Base-by-base conservation (phyloP, 2,797 vertebrate genomes). In the Pelodytes ibericus region DNA sequence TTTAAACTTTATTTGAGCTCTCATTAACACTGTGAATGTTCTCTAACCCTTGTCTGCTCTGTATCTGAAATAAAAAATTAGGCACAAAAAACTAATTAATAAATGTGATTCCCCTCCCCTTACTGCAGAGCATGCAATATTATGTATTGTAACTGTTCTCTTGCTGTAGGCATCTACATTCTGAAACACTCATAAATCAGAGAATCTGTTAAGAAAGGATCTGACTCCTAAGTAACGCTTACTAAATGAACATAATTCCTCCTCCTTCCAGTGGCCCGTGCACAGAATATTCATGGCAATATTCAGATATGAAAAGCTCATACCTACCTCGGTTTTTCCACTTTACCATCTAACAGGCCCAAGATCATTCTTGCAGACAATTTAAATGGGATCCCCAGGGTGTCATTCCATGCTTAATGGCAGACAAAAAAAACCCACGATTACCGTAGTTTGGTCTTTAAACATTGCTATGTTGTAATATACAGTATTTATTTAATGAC, bases 331-430 rank as follows among this genome's bases (percentile, higher is more conserved):
- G 39, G 26, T 41, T 77, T 49, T 24, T 74, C 4, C 26, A 24
- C 39, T 68, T 61, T 33, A 53, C 60, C 25, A 26, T 60, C 41
- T 75, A 63, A 77, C 61, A 71, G 51, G 57, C 62, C 61, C 36
- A 71, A 33, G 60, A 65, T 71, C 44, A 18, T 51, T 71, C 51
- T 65, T 77, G 74, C 53, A 77, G 61, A 65, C 60, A 77, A 58
- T 71, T 64, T 71, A 25, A 57, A 69, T 63, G 39, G 39, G 51
- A 58, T 77, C 68, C 61, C 60, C 11, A 3, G 69, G 51, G 75
- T 49, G 75, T 51, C 56, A 16, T 72, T 77, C 36, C 20, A 30
- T 30, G 69, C 51, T 71, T 71, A 64, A 77, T 33, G 22, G 69
- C 51, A 71, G 61, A 71, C 72, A 65, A 77, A 77, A 72, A 77